A percentile compares a stretch with the other conserved stretches of the same genome.
phyloP scores from a whole-genome alignment of 1,140 invertebrate species.

The Sinonovacula constricta region DNA sequence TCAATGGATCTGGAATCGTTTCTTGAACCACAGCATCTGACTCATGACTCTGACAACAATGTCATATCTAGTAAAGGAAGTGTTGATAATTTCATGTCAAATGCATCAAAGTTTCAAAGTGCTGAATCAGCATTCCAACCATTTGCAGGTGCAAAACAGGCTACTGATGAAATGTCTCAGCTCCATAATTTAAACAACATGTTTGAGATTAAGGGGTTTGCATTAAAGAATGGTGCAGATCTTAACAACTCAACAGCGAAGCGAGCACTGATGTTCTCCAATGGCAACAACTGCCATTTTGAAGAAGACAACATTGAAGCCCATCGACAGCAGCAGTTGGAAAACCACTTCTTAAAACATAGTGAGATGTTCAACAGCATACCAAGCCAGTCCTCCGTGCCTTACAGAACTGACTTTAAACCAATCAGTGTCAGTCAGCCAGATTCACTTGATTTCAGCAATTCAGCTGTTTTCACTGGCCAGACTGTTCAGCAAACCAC shows the following conservation, averaged over 20 bases:
- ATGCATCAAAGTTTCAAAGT: not conserved
- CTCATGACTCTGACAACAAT: slow-evolving; percentile 9
- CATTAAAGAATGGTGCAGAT: not conserved
- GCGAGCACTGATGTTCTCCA: slow-evolving; percentile 28
- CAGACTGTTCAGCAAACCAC: not conserved
- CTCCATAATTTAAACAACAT: too few relatives aligned
- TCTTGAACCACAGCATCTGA: slow-evolving; percentile 24
- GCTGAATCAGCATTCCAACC: slow-evolving; percentile 30
- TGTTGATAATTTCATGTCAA: too few relatives aligned
- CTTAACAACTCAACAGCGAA: slow-evolving; percentile 28
- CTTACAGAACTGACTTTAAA: not conserved
- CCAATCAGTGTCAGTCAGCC: too few relatives aligned
- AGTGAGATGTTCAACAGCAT: not conserved
- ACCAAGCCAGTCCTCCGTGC: not conserved
- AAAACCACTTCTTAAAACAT: not conserved
- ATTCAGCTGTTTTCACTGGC: too few relatives aligned
- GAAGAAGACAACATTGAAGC: too few relatives aligned
- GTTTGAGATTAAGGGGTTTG: not conserved
- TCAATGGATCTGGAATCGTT: slow-evolving; percentile 31
- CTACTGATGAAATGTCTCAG: not conserved
- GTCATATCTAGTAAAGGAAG: too few relatives aligned
- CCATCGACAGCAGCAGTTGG: too few relatives aligned
- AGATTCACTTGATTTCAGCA: too few relatives aligned
- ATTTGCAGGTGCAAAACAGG: slow-evolving; percentile 21
- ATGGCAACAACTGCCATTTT: slow-evolving; percentile 1